phyloP scores from a whole-genome alignment of 2,113 vertebrate genomes.

The Rhinolophus ferrumequinum region DNA sequence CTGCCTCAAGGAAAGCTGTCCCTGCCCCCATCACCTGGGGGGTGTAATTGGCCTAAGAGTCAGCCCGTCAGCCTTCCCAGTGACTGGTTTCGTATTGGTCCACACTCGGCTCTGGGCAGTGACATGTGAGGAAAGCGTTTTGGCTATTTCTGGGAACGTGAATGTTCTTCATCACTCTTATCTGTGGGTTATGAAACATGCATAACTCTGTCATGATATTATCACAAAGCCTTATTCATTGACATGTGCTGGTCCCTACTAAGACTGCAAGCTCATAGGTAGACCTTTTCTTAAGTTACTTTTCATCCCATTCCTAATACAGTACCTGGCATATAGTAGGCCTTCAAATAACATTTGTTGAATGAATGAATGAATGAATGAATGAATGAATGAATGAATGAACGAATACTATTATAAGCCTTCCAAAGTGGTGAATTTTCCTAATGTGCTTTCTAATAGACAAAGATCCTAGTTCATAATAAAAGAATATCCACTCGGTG shows the following conservation, averaged over 20 bases:
- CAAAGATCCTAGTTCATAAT: neutral
- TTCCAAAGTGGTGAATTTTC: conserved; percentile 70
- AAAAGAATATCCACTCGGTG: neutral
- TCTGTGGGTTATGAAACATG: neutral
- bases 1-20: neutral
- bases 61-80: too few species aligned
- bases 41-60: neutral
- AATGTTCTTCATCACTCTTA: neutral
- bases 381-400: neutral
- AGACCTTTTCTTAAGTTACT: neutral
- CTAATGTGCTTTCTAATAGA: conserved; percentile 39
- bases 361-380: neutral
- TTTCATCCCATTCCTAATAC: neutral
- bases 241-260: neutral
- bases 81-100: neutral
- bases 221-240: neutral
- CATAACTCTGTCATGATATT: neutral
- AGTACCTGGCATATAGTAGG: neutral
- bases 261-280: neutral
- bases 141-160: neutral
- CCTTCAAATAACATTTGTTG: neutral
- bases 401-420: conserved; percentile 43
- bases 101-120: neutral
- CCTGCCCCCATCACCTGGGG: neutral
- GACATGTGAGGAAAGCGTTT: neutral